phyloP scores from a whole-genome alignment of 2,797 vertebrate genomes.

The Hyperoplus immaculatus region DNA sequence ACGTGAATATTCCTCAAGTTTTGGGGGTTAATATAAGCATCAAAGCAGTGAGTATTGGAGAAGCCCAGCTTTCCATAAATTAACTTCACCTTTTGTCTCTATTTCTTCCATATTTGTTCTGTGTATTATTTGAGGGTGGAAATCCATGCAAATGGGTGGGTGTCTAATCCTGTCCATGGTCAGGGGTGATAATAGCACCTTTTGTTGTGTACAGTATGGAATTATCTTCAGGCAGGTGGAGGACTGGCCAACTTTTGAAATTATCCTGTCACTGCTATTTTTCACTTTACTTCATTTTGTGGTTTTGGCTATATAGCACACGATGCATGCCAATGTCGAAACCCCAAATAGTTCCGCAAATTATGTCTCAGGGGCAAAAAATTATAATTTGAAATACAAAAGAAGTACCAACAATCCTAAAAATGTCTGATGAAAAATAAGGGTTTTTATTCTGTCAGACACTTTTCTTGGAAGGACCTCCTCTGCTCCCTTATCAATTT shows the following conservation, averaged over 20 bases:
- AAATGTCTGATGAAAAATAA: conserved; percentile 9
- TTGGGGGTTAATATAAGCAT: conserved; percentile 72
- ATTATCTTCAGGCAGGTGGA: conserved; percentile 51
- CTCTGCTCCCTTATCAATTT: conserved; percentile 33
- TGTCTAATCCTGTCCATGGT: conserved; percentile 72
- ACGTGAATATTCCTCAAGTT: conserved; percentile 27
- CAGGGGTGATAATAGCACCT: conserved; percentile 62
- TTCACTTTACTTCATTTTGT: conserved; percentile 19
- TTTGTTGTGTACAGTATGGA: conserved; percentile 58
- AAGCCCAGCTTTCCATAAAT: conserved; percentile 79
- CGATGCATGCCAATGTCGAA: neutral
- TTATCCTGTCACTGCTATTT: conserved; percentile 44
- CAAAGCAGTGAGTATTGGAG: conserved; percentile 60
- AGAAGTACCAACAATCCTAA: conserved; percentile 30
- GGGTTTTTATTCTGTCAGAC: conserved; percentile 2
- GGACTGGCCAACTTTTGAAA: conserved; percentile 38
- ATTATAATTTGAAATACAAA: conserved; percentile 1
- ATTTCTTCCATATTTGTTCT: conserved; percentile 63
- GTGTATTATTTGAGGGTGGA: conserved; percentile 55
- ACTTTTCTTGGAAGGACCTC: conserved; percentile 17
- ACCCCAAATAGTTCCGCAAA: conserved; percentile 6
- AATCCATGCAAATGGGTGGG: conserved; percentile 63
- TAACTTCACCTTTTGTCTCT: conserved; percentile 73
- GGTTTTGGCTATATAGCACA: neutral
- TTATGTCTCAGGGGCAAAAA: conserved; percentile 4